Conservation (phyloP, 2,113 vertebrate species). For the Isurus oxyrinchus region DNA sequence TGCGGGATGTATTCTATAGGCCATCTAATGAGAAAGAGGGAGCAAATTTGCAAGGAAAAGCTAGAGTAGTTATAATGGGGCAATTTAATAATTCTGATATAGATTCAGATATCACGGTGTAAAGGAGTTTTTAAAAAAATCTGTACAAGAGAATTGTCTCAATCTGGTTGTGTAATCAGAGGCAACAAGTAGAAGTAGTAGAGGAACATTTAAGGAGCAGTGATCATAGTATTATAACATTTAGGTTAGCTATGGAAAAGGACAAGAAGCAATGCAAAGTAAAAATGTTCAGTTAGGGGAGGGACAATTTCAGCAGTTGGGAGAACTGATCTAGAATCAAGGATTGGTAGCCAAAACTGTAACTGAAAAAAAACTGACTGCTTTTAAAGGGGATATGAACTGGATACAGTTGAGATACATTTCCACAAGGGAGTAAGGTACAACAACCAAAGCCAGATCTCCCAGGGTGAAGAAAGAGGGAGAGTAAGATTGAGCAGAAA, state of each 20-base stretch:
- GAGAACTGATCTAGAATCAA: not conserved
- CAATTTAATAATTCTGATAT: too few species aligned
- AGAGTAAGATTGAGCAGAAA: not conserved
- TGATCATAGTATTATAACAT: not conserved
- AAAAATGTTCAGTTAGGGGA: not conserved
- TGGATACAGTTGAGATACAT: not conserved
- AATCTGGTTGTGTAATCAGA: not conserved
- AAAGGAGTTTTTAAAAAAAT: too few species aligned
- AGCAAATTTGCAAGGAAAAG: too few species aligned
- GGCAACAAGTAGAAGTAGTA: too few species aligned
- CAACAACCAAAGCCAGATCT: not conserved
- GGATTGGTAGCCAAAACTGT: not conserved
- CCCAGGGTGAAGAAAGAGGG: too few species aligned
- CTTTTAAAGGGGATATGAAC: not conserved
- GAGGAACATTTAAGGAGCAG: not conserved
- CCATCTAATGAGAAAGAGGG: not conserved
- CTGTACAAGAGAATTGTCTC: not conserved
- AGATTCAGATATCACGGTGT: too few species aligned
- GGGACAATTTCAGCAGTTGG: not conserved
- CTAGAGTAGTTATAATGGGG: not conserved
- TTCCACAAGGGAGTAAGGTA: not conserved
- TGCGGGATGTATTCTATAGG: not conserved
- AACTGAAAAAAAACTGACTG: not conserved
- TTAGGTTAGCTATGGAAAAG: not conserved
- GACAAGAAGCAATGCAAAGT: not conserved